These are phyloP conservation scores for Triplophysa tibetana DNA, from an alignment of 2,113 vertebrate species.

Conservation along the genomic window DNA sequence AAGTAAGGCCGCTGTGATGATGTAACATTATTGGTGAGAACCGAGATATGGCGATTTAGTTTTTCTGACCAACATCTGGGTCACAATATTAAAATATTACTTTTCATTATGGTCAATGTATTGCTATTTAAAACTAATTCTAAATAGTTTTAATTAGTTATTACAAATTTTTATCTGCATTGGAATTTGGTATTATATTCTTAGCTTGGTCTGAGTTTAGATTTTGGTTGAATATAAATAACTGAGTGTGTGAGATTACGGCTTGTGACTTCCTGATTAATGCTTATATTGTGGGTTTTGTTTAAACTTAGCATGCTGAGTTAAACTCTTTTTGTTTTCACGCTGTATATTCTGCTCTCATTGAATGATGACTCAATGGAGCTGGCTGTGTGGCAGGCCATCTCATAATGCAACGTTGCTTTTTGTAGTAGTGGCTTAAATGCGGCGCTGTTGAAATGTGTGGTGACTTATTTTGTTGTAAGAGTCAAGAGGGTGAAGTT, in stretches of 20 bases:
- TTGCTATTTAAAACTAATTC: no score
- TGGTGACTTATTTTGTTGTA: conserved; percentile 2
- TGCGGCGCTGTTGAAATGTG: not conserved
- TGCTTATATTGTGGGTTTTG: conserved; percentile 25
- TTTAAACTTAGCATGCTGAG: conserved; percentile 36
- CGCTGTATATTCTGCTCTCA: conserved; percentile 37
- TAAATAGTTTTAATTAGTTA: no score
- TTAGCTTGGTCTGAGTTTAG: not conserved
- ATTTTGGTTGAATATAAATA: not conserved
- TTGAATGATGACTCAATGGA: conserved; percentile 44
- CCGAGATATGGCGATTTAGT: no score
- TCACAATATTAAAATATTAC: no score
- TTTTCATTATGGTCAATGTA: no score
- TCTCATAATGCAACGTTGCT: conserved; percentile 12
- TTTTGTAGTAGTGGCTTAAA: conserved; percentile 23
- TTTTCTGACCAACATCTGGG: no score
- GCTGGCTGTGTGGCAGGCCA: not conserved
- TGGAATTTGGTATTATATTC: not conserved
- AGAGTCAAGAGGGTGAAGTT: conserved; percentile 20
- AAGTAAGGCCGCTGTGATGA: not conserved
- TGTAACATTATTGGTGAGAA: not conserved
- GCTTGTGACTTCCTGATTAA: not conserved
- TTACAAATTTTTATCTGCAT: no score
- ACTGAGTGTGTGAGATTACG: no score
- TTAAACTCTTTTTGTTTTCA: conserved; percentile 44